phyloP scores from a whole-genome alignment of 2,888 invertebrate genomes.

The Salpingus planirostris region DNA sequence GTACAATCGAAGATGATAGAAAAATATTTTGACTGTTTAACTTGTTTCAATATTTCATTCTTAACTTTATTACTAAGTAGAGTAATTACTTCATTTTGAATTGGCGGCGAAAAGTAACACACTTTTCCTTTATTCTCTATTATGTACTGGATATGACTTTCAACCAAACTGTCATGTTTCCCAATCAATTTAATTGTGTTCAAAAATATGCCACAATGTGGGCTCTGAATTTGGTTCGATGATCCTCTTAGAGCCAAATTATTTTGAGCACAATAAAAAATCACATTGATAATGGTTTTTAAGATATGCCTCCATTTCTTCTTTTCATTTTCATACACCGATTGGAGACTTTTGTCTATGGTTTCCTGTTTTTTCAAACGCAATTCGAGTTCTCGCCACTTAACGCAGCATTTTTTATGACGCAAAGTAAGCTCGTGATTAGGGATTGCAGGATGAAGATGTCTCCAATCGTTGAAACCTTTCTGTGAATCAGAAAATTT shows the following conservation, averaged over 20 bases:
- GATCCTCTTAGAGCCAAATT: conserved; percentile 1
- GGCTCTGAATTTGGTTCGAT: not conserved
- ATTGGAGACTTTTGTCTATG: not conserved
- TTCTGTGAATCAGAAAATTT: not conserved
- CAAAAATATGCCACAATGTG: conserved; percentile 1
- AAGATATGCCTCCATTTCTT: conserved; percentile 1
- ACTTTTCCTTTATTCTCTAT: not conserved
- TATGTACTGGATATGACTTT: not conserved
- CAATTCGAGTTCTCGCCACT: not conserved
- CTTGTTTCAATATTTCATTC: conserved; percentile 13
- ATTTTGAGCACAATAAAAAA: conserved; percentile 1
- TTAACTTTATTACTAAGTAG: conserved; percentile 11
- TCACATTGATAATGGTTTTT: not conserved
- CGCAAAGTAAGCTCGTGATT: not conserved
- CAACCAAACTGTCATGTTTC: not conserved
- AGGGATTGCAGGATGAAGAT: not conserved
- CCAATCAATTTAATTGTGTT: not conserved
- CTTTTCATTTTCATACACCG: not conserved
- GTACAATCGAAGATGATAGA: conserved; percentile 24
- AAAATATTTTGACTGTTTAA: conserved; percentile 18
- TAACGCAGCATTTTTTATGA: not conserved
- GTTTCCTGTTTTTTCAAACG: not conserved
- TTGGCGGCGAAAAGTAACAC: conserved; percentile 5
- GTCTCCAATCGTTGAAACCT: not conserved
- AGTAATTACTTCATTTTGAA: conserved; percentile 13